phyloP scores from a whole-genome alignment of 2,113 vertebrate species.

The Aphyosemion australe region DNA sequence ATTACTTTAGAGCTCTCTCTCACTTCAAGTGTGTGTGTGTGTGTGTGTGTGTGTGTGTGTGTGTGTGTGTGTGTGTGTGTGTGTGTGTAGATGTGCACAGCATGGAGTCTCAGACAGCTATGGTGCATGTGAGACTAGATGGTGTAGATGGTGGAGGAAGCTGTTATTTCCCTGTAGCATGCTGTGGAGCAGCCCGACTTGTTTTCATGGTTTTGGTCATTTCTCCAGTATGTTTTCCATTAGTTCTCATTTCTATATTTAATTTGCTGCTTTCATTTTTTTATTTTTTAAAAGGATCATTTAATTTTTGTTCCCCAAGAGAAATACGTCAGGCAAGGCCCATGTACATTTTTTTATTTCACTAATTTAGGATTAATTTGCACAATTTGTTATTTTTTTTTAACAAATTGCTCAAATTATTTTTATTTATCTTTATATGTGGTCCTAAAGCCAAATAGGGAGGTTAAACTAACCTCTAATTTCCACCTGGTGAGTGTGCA shows the following conservation, averaged over 20 bases:
- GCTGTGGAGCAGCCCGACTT: not conserved
- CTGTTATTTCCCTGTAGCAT: conserved; percentile 1
- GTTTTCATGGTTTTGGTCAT: not conserved
- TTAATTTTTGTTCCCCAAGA: no score
- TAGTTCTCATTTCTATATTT: not conserved
- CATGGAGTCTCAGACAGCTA: conserved; percentile 42
- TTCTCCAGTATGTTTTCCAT: not conserved
- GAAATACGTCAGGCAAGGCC: no score
- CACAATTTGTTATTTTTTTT: no score
- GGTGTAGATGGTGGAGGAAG: conserved; percentile 24
- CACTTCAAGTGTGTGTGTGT: not conserved
- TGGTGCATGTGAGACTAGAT: conserved; percentile 29
- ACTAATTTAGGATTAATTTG: no score
- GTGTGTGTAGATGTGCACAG: conserved; percentile 31
- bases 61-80: conserved; percentile 17
- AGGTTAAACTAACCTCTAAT: no score
- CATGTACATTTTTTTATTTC: no score
- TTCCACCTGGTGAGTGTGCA: no score
- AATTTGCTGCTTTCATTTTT: not conserved
- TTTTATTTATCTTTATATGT: no score
- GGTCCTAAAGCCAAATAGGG: no score
- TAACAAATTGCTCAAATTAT: no score
- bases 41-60: no score
- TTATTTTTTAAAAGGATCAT: no score
- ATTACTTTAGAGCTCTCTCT: conserved; percentile 33